These are phyloP conservation scores for Pseudobourletiella spinata DNA, from an alignment of 1,140 invertebrate species.

Conservation along the genomic window DNA sequence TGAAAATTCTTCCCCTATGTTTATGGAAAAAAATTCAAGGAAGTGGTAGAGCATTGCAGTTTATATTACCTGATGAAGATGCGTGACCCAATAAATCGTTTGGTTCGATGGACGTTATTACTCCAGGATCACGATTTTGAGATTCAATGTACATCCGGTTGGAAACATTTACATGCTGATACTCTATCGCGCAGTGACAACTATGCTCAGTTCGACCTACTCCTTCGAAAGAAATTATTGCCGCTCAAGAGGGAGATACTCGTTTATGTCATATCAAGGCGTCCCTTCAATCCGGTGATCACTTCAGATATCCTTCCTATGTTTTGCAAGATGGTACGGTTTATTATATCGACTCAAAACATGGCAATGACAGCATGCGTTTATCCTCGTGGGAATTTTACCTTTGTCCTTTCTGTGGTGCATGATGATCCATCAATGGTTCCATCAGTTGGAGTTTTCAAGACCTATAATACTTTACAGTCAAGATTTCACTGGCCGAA, in stretches of 20 bases:
- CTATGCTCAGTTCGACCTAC: neutral
- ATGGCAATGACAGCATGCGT: constrained; percentile 1
- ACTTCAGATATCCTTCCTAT: too few species aligned
- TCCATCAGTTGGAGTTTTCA: constrained; percentile 9
- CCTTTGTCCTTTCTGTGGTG: neutral
- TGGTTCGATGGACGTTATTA: constrained; percentile 29
- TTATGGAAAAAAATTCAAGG: constrained; percentile 39
- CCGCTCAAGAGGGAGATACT: neutral
- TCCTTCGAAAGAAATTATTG: neutral
- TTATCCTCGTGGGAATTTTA: neutral
- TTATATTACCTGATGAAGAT: constrained; percentile 41
- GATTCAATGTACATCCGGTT: constrained; percentile 31
- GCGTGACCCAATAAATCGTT: constrained; percentile 2
- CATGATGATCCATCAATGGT: neutral
- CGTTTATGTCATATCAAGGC: too few species aligned
- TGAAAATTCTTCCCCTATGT: constrained; percentile 41
- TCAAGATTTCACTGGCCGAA: constrained; percentile 11
- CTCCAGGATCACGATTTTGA: constrained; percentile 22
- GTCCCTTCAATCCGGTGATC: too few species aligned
- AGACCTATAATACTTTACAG: constrained; percentile 2
- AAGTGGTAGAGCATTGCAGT: constrained; percentile 46
- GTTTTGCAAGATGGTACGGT: constrained; percentile 2
- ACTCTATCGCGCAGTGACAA: neutral
- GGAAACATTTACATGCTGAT: constrained; percentile 10
- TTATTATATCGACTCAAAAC: neutral